Base-by-base conservation (phyloP, 2,113 vertebrate species). In the Etheostoma spectabile region DNA sequence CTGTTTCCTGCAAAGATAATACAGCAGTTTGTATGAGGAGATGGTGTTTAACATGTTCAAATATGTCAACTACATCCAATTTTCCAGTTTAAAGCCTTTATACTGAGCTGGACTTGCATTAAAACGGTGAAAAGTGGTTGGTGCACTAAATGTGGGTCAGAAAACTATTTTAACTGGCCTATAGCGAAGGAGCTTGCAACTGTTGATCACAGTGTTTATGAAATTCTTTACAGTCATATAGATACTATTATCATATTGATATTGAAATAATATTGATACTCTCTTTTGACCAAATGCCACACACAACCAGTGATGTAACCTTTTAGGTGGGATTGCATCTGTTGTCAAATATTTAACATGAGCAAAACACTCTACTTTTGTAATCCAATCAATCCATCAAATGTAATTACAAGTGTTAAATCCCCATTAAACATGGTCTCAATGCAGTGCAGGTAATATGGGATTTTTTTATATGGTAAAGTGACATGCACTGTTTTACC, bases 341-440 rank as follows among this genome's bases (percentile, higher is more conserved):
- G 27, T 21, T 48, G 24, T 49, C 16, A 57, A 80, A 72, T 60
- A 75, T 71, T 60, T 55, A 78, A 67, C 53, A 66, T 61, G 16
- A 56, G 64, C 45, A 68, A 30, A 24, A 59, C 24, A 56, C 1
- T 33, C 22, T 5, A 55, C 33, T 38, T 60, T 59, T 4, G 15
- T 35, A 65, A 76, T 30, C 30, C 30, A 30, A 30, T 7, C 33
- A 35, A 35, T 35, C 33, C 0, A 35, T 35, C 33, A 35, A 35
- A 33, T 33, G 5, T 33, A 4, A 2, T 27, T 27, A 27, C 27
- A 27, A 27, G 27, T 27, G 27, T 27, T 27, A 27, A 27, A 30
- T 30, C 30, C 30, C 30, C 30, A 35, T 35, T 42, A 42, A 11
- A 42, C 38, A 42, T 42, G 38, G 38, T 42, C 38, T 42, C 38